A percentile compares a stretch with the other conserved stretches of the same genome.
phyloP scores from a whole-genome alignment of 2,797 vertebrate genomes.

The Sebastolobus alascanus region DNA sequence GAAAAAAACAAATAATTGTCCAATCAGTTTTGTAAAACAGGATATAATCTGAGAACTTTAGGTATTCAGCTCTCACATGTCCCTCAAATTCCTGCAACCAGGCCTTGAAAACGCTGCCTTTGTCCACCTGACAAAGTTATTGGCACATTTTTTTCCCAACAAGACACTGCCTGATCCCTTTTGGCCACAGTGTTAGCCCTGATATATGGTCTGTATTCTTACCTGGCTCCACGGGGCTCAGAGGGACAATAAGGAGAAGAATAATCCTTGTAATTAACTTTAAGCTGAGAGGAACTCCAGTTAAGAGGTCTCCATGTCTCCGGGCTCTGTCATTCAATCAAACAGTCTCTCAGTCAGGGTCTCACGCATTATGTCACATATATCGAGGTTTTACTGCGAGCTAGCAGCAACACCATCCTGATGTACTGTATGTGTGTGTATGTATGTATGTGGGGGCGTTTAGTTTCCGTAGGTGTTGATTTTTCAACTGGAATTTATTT shows the following conservation, averaged over 20 bases:
- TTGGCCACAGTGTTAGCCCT: background rate
- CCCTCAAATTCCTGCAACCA: background rate
- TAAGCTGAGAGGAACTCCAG: constrained; percentile 36
- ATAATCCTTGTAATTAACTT: constrained; percentile 57
- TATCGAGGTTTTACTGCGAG: background rate
- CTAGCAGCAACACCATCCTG: background rate
- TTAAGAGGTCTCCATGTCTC: background rate
- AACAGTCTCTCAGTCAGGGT: background rate
- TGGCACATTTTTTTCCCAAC: background rate
- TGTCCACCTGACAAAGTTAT: background rate
- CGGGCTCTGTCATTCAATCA: background rate
- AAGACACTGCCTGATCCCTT: background rate
- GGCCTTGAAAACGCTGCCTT: background rate
- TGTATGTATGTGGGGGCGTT: background rate
- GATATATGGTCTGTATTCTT: background rate
- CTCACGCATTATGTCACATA: background rate
- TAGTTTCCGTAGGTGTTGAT: background rate
- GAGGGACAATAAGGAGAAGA: constrained; percentile 38
- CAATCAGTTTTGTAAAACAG: background rate
- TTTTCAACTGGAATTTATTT: background rate
- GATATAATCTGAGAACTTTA: background rate
- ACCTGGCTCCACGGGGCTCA: constrained; percentile 39
- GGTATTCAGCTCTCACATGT: background rate
- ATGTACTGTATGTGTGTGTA: background rate
- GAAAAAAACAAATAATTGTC: background rate